Base-by-base conservation (phyloP, 92 coral and sea anemone species). In the Pocillopora meandrina region DNA sequence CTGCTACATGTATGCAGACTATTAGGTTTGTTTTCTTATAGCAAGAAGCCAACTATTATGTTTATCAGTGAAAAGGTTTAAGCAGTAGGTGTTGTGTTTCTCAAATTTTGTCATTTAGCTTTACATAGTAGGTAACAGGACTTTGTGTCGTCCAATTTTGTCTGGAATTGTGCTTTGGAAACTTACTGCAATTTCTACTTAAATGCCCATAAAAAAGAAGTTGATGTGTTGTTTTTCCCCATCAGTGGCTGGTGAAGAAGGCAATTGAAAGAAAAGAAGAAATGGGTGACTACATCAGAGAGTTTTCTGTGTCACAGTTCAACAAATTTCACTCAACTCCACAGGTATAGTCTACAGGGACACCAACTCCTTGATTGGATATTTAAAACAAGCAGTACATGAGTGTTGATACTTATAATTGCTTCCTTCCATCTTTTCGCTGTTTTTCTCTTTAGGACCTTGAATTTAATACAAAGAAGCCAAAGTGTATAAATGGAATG, bases 221-320 rank as follows among this genome's bases (percentile, higher is more conserved):
- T 3, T 23, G 5, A 65, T n/a, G 10, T 65, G 7, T 31, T 23
- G 15, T 72, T 20, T 74, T 71, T 1, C 56, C 0, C 47, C 79
- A 68, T 18, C 82, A 97, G 99, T 97, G 99, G 99, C 97, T 97
- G 68, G 99, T 97, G 26, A 97, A 97, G 85, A 93, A 90, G 84
- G 97, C 99, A 34, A 97, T 97, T 56, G 99, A 97, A 75, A 91
- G 98, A 61, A 93, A 95, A 56, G 99, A 97, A 82, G 99, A 97
- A 87, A 94, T 97, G 98, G 99, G 99, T 26, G 99, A 97, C 66
- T 97, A 97, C 91, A 97, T 97, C 82, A 75, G 99, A 62, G 99
- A 97, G 82, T 97, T 97, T 82, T 97, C 99, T 26, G 97, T 97
- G 9, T 97, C 94, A 19, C 99, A 97, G 92, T 97, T 97, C 82